Evolutionary conservation across 2,888 invertebrate species (phyloP).

Genomic region (Sminthurinus aureus): DNA sequence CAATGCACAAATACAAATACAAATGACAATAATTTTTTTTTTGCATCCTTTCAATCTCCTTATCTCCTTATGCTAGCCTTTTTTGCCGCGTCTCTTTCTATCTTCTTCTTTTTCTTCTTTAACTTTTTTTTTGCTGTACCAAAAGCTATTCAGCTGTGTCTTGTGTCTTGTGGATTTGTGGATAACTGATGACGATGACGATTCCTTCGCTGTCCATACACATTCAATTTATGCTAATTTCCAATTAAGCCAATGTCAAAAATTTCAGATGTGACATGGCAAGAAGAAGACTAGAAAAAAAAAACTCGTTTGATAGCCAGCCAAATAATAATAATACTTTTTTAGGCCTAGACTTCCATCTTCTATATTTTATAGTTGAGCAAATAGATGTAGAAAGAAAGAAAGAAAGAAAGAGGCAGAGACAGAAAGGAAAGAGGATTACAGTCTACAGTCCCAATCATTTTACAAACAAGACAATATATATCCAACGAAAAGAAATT

Average conservation of each 20-base stretch:
- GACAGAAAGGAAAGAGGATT: constrained; percentile 39
- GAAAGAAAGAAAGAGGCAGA: constrained; percentile 2
- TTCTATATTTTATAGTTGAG: too few relatives aligned
- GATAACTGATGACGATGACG: not conserved
- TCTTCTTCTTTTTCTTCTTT: not conserved
- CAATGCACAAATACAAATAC: not conserved
- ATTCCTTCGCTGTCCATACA: constrained; percentile 26
- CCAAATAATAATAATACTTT: constrained; percentile 28
- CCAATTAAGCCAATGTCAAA: constrained; percentile 58
- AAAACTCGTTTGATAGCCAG: constrained; percentile 47
- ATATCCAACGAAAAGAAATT: constrained; percentile 19
- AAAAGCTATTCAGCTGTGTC: too few relatives aligned
- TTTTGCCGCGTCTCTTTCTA: constrained; percentile 2
- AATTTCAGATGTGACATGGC: constrained; percentile 29
- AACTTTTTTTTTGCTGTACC: too few relatives aligned
- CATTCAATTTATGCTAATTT: constrained; percentile 56
- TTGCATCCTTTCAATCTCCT: not conserved
- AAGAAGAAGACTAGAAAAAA: constrained; percentile 5
- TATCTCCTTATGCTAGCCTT: not conserved
- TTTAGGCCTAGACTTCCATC: constrained; percentile 21
- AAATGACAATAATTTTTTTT: constrained; percentile 33
- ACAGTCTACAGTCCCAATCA: constrained; percentile 36
- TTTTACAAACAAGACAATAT: constrained; percentile 9
- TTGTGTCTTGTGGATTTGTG: not conserved
- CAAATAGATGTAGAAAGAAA: constrained; percentile 18